Conservation (phyloP, 2,888 invertebrate species). For the Ochropleura leucogaster region DNA sequence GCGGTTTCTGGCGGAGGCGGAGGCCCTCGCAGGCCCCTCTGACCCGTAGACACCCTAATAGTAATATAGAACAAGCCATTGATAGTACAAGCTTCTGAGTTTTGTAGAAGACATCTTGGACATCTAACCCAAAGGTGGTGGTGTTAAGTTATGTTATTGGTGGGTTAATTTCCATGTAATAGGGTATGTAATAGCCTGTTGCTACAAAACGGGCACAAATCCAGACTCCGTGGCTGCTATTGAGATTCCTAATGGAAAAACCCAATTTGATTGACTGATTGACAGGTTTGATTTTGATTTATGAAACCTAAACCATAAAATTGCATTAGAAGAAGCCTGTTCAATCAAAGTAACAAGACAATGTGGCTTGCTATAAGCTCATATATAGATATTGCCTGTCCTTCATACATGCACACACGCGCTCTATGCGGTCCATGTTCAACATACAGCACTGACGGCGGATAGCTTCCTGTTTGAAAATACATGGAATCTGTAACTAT, state of each 20-base stretch:
- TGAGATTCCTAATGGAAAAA: no score
- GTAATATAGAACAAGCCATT: not conserved
- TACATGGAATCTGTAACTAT: not conserved
- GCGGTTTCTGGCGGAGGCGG: no score
- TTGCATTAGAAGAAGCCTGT: not conserved
- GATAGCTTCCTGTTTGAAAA: slow-evolving; percentile 9
- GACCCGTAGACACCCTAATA: not conserved
- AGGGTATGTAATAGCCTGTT: no score
- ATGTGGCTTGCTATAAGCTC: not conserved
- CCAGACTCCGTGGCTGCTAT: no score
- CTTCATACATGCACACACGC: not conserved
- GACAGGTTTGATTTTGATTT: not conserved
- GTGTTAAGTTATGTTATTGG: no score
- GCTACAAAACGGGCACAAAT: no score
- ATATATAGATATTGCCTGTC: not conserved
- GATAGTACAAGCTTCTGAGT: not conserved
- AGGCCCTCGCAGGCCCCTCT: no score
- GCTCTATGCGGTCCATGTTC: not conserved
- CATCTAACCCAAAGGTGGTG: no score
- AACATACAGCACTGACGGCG: not conserved
- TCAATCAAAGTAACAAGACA: not conserved
- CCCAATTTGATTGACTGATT: no score
- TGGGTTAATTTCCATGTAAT: no score
- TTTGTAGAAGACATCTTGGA: not conserved
- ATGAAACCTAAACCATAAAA: not conserved